Conservation (phyloP, 2,113 vertebrate genomes). For the Lepus timidus region DNA sequence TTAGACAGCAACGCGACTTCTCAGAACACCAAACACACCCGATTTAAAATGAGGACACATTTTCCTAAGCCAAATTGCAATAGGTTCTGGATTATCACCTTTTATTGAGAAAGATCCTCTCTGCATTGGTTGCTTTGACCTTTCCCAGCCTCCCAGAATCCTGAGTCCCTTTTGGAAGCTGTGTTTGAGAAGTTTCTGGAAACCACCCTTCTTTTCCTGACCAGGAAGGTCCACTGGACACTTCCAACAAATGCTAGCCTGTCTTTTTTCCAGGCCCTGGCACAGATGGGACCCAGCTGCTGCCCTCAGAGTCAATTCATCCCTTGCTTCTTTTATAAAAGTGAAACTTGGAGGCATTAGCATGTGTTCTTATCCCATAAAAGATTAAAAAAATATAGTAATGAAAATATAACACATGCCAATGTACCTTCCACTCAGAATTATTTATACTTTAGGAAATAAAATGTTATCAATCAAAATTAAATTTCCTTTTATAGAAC, state of each 20-base stretch:
- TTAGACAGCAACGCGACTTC: not conserved
- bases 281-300: rapidly evolving
- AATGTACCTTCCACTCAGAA: not conserved
- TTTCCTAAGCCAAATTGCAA: constrained; percentile 72
- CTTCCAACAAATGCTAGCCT: not conserved
- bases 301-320: not conserved
- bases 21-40: not conserved
- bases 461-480: not conserved
- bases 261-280: too few species aligned
- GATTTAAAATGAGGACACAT: not conserved
- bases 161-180: not conserved
- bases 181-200: not conserved
- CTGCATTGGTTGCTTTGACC: not conserved
- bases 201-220: not conserved
- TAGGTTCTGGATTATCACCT: constrained; percentile 63
- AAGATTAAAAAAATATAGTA: not conserved
- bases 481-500: not conserved
- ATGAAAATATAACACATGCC: not conserved
- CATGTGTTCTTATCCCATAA: not conserved
- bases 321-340: not conserved
- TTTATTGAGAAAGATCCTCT: constrained; percentile 1
- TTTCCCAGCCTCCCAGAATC: not conserved
- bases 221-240: not conserved
- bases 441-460: constrained; percentile 51
- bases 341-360: not conserved